Conservation (phyloP, 2,113 vertebrate species). For the Oncorhynchus tshawytscha region DNA sequence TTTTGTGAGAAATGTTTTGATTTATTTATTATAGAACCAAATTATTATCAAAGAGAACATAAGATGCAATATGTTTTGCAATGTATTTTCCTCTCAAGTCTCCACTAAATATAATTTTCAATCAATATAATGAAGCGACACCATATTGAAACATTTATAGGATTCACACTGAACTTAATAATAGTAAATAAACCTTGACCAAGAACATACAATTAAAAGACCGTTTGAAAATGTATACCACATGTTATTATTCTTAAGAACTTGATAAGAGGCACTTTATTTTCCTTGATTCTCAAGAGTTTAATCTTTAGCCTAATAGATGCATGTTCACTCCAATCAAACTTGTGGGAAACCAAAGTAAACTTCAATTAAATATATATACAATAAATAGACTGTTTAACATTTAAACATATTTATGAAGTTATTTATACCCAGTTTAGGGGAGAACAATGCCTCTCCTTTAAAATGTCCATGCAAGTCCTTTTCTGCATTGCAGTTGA, state of each 20-base stretch:
- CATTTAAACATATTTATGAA: slow-evolving; percentile 69
- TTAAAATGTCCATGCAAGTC: slow-evolving; percentile 34
- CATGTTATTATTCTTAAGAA: slow-evolving; percentile 24
- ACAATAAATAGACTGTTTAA: slow-evolving; percentile 74
- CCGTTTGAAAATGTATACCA: background rate
- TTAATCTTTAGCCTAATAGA: slow-evolving; percentile 24
- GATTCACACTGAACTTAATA: no score
- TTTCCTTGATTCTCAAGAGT: slow-evolving; percentile 42
- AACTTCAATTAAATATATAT: slow-evolving; percentile 72
- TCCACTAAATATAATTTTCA: no score
- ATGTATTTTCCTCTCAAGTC: no score
- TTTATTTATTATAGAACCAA: no score
- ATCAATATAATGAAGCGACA: no score
- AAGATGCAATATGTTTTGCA: no score
- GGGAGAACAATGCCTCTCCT: slow-evolving; percentile 42
- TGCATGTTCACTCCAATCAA: slow-evolving; percentile 56
- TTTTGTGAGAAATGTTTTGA: no score
- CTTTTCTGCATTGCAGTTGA: slow-evolving; percentile 37
- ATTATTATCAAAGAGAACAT: no score
- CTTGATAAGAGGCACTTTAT: slow-evolving; percentile 73
- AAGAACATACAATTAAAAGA: slow-evolving; percentile 2
- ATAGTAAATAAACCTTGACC: background rate
- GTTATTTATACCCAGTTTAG: slow-evolving; percentile 47
- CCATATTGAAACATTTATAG: no score
- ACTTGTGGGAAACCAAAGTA: slow-evolving; percentile 48